phyloP scores from a whole-genome alignment of 2,888 invertebrate genomes.

The Lasiommata megera region DNA sequence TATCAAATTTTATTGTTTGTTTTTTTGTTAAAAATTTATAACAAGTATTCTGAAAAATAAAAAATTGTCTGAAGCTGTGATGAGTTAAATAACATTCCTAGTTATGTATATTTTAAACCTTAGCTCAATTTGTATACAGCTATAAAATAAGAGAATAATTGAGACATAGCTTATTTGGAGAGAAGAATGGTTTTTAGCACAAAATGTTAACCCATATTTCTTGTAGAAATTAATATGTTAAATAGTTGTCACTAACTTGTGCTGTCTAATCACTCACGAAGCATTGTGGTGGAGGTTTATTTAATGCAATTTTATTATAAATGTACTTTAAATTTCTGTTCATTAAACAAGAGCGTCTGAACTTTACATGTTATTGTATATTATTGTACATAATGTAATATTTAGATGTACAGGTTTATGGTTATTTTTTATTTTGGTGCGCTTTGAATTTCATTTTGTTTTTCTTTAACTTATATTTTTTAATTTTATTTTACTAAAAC shows the following conservation, averaged over 20 bases:
- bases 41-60: no score
- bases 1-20: not conserved
- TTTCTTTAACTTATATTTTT: not conserved
- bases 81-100: no score
- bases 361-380: not conserved
- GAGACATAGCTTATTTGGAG: no score
- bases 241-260: conserved; percentile 35
- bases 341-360: no score
- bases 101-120: no score
- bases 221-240: not conserved
- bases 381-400: conserved; percentile 23
- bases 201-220: not conserved
- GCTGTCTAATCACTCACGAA: conserved; percentile 49
- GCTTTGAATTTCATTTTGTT: conserved; percentile 25
- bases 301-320: conserved; percentile 27
- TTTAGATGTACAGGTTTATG: conserved; percentile 32
- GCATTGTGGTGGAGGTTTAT: conserved; percentile 41
- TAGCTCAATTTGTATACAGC: no score
- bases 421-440: conserved; percentile 20
- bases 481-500: not conserved
- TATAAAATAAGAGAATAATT: no score
- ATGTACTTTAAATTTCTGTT: conserved; percentile 12
- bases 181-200: not conserved
- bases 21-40: no score
- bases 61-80: no score